Percentiles rank a stretch among this genome's conserved stretches.
Conservation (phyloP, 2,888 invertebrate genomes). For the Chironomus tentans region DNA sequence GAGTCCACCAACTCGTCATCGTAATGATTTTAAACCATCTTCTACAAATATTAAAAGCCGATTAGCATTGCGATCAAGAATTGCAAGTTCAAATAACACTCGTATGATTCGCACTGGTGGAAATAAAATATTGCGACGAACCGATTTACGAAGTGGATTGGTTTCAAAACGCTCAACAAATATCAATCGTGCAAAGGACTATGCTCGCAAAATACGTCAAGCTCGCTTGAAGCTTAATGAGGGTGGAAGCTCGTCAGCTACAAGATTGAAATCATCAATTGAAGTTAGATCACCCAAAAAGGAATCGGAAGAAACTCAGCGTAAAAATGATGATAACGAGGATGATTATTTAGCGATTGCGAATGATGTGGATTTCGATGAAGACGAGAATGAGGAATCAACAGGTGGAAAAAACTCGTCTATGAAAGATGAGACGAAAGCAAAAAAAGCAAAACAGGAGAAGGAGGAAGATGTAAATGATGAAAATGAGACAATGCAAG, state of each 20-base stretch:
- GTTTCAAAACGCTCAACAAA: neutral
- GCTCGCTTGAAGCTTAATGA: slow-evolving; percentile 16
- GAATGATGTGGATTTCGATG: slow-evolving; percentile 19
- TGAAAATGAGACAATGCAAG: neutral
- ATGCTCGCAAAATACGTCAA: slow-evolving; percentile 14
- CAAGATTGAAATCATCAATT: neutral
- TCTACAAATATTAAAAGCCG: neutral
- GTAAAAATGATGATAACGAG: neutral
- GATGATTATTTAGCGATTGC: neutral
- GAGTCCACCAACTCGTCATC: neutral
- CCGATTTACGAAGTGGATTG: slow-evolving; percentile 10
- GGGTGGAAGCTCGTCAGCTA: neutral
- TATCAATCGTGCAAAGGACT: slow-evolving; percentile 8
- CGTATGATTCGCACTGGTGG: neutral
- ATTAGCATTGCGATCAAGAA: neutral
- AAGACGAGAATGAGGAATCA: neutral
- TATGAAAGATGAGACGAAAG: neutral
- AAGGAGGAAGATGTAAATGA: neutral
- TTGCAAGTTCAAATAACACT: neutral
- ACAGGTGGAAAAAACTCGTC: neutral
- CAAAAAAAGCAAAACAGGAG: neutral
- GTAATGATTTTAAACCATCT: neutral
- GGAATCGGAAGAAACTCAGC: neutral
- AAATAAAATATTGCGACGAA: neutral
- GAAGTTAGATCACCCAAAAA: neutral